phyloP scores from a whole-genome alignment of 2,888 invertebrate species.

The Poecilobothrus nobilitatus region DNA sequence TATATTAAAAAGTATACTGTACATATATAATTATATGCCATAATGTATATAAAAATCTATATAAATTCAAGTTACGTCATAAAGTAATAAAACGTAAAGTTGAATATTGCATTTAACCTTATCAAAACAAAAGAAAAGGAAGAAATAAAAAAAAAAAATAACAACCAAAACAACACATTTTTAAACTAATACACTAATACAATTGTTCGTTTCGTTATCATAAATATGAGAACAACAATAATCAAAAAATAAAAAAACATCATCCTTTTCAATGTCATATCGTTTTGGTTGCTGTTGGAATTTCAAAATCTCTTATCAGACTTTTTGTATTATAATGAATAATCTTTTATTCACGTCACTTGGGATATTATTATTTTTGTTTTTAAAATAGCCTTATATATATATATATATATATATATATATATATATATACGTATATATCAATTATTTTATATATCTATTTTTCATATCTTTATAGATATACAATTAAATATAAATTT shows the following conservation, averaged over 20 bases:
- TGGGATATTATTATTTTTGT: neutral
- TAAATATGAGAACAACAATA: neutral
- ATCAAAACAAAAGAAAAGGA: too few relatives aligned
- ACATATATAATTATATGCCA: too few relatives aligned
- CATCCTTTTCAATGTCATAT: constrained; percentile 1
- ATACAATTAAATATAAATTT: too few relatives aligned
- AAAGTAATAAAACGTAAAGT: too few relatives aligned
- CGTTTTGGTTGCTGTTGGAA: neutral
- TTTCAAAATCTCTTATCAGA: constrained; percentile 2
- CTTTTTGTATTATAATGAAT: neutral
- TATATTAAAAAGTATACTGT: too few relatives aligned
- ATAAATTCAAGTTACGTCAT: too few relatives aligned
- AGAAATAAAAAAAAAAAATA: too few relatives aligned
- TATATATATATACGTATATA: neutral
- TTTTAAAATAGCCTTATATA: neutral
- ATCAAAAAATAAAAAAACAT: neutral
- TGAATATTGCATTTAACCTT: too few relatives aligned
- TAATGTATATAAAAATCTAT: too few relatives aligned
- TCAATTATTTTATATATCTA: neutral
- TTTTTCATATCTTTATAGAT: too few relatives aligned
- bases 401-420: neutral
- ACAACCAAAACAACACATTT: too few relatives aligned
- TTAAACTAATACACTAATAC: neutral
- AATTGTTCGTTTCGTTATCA: neutral
- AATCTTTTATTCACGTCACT: constrained; percentile 1